These are phyloP conservation scores for Neelides folsomi DNA, from an alignment of 2,888 invertebrate species.

Conservation along the genomic window DNA sequence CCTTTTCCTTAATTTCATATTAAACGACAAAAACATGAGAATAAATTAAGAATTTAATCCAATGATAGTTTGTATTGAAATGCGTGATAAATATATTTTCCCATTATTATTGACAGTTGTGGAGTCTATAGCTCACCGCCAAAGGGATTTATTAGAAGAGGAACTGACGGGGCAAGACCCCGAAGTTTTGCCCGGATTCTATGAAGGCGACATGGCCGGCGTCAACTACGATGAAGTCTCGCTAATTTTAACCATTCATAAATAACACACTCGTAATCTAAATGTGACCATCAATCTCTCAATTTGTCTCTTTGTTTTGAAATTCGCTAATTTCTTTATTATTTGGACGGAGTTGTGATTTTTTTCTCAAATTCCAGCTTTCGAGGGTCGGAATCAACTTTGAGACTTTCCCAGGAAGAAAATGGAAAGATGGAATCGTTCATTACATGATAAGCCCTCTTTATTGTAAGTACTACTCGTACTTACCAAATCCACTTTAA, in stretches of 20 bases:
- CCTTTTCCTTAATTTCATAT: too few relatives aligned
- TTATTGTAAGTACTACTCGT: conserved; percentile 43
- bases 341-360: too few relatives aligned
- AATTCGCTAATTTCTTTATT: conserved; percentile 1
- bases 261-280: background rate
- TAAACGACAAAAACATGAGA: too few relatives aligned
- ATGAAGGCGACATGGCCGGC: conserved; percentile 56
- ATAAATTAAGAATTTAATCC: too few relatives aligned
- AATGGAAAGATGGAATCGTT: conserved; percentile 52
- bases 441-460: conserved; percentile 52
- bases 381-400: conserved; percentile 49
- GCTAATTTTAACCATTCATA: background rate
- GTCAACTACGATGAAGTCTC: conserved; percentile 40
- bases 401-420: conserved; percentile 50
- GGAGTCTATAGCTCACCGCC: conserved; percentile 25
- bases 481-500: too few relatives aligned
- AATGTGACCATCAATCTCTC: conserved; percentile 1
- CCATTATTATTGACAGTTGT: conserved; percentile 16
- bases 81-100: background rate
- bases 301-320: conserved; percentile 3
- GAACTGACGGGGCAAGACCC: conserved; percentile 43
- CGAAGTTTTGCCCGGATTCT: conserved; percentile 51
- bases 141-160: conserved; percentile 26
- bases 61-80: background rate
- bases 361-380: conserved; percentile 12